Evolutionary conservation across 2,888 invertebrate species (phyloP), one percentile per base, ranked within the genome.

Genomic region (Lithophane ornitopus): DNA sequence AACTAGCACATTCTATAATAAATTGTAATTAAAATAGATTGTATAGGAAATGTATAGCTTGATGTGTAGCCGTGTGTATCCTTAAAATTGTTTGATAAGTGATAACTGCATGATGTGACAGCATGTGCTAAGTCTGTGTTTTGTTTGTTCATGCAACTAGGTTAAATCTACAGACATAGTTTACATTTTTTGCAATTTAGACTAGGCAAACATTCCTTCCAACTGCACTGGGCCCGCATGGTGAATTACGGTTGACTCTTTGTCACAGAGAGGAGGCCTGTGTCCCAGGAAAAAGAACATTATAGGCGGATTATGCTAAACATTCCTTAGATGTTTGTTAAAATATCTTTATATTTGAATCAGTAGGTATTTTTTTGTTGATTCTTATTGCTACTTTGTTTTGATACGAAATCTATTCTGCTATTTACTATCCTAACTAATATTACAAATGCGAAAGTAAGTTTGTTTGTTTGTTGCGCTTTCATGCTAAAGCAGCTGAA

Each of bases 101-200:
- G 49, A 49, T 49, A 49, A 49, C 14, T 4, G 19, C 19, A 79
- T 59, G 63, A 28, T 28, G 12, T 59, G 58, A 28, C 44, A 28
- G 34, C 56, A 34, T 62, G 56, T 80, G 76, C 34, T 19, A 65
- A 63, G 54, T 65, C 67, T 76, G 76, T 28, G n/a, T 28, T 22
- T 9, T 84, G 54, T 74, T 59, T 76, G 56, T 56, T 54, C 11
- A 56, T 19, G n/a, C 3, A 82, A 76, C 52, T 76, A 73, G 81
- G 70, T 82, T 46, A 82, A 46, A 74, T 76, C 14, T 44, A 76
- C 59, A 66, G n/a, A 72, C 66, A 69, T 59, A 52, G n/a, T 73
- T 58, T 62, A 52, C 19, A 26, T 72, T 61, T 70, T 71, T 79
- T 63, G 70, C 58, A 59, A 65, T 70, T 65, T 61, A 22, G 56